These are phyloP conservation scores for Apocheima hispidaria DNA, from an alignment of 2,888 invertebrate species.

Conservation along the genomic window DNA sequence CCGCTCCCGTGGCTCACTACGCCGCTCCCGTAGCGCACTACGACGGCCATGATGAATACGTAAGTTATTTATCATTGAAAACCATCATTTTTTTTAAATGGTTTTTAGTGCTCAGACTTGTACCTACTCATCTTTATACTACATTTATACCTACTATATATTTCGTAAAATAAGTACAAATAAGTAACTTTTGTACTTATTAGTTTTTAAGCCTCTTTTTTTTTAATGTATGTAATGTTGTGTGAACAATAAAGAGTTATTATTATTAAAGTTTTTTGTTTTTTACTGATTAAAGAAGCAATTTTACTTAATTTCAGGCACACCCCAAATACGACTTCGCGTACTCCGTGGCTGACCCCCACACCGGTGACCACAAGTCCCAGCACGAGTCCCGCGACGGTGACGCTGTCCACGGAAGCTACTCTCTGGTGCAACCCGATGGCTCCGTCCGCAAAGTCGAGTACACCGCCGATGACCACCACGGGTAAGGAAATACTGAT, in stretches of 20 bases:
- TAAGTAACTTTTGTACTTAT: too few species aligned
- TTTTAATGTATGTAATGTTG: too few species aligned
- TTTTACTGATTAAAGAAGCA: neutral
- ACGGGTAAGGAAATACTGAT: constrained; percentile 77
- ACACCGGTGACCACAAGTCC: constrained; percentile 86
- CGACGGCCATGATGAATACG: constrained; percentile 54
- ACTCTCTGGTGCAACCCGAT: constrained; percentile 85
- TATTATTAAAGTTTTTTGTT: too few species aligned
- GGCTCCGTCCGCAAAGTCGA: constrained; percentile 84
- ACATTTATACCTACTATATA: too few species aligned
- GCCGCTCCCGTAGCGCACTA: constrained; percentile 51
- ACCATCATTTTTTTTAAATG: neutral
- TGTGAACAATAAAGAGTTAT: too few species aligned
- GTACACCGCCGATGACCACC: constrained; percentile 80
- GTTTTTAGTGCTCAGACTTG: too few species aligned
- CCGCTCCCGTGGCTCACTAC: constrained; percentile 47
- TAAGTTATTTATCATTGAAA: constrained; percentile 57
- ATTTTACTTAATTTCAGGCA: constrained; percentile 53
- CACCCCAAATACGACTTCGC: constrained; percentile 78
- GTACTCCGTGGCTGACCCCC: constrained; percentile 84
- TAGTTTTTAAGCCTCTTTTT: too few species aligned
- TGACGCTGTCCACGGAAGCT: constrained; percentile 86
- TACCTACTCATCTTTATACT: too few species aligned
- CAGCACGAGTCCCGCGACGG: constrained; percentile 84
- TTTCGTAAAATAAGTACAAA: too few species aligned